Evolutionary conservation across 2,888 invertebrate species (phyloP).

Genomic region (Eupithecia subumbrata): DNA sequence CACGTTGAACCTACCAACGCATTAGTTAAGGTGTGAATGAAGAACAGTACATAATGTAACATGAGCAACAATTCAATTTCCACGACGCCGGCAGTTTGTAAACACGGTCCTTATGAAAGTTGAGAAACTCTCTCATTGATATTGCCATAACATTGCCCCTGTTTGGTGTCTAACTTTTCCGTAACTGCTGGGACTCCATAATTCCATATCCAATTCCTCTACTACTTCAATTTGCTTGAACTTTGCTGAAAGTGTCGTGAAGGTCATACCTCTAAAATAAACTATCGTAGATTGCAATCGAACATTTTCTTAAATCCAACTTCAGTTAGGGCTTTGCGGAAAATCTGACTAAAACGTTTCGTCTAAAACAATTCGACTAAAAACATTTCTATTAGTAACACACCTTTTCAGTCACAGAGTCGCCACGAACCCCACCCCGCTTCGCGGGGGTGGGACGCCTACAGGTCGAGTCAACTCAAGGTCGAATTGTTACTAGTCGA

Average conservation of each 20-base stretch:
- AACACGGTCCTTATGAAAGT: slow-evolving; percentile 29
- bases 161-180: slow-evolving; percentile 20
- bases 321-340: too few species aligned
- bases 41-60: slow-evolving; percentile 2
- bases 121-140: slow-evolving; percentile 18
- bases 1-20: neutral
- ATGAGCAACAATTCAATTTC: slow-evolving; percentile 4
- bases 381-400: too few species aligned
- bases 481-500: too few species aligned
- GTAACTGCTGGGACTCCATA: neutral
- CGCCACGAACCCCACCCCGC: too few species aligned
- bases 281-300: neutral
- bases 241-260: neutral
- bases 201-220: neutral
- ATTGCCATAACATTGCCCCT: slow-evolving; percentile 31
- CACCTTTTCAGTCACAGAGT: too few species aligned
- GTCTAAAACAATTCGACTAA: too few species aligned
- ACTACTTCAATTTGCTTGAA: neutral
- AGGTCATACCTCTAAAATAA: neutral
- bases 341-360: too few species aligned
- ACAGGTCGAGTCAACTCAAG: too few species aligned
- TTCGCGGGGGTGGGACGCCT: too few species aligned
- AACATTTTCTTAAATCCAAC: neutral
- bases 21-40: neutral
- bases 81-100: slow-evolving; percentile 21